Evolutionary conservation across 2,888 invertebrate genomes (phyloP).

Genomic region (Tetragnatha montana): DNA sequence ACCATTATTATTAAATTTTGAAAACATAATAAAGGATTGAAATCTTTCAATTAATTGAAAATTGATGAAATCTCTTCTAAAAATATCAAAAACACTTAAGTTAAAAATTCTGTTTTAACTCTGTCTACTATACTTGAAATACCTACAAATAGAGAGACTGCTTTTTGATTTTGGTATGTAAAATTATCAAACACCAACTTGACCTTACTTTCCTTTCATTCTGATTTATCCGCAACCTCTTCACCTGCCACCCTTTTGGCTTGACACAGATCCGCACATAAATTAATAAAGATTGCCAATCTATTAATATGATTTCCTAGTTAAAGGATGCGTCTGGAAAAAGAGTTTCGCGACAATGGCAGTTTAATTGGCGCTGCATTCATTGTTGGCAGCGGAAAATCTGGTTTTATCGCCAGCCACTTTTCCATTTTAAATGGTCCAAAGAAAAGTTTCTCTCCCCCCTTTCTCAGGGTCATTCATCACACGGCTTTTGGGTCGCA

Average conservation of each 20-base stretch:
- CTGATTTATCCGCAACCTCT: too few relatives aligned
- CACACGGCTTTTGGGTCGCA: constrained; percentile 65
- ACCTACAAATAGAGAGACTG: neutral
- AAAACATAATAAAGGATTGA: too few relatives aligned
- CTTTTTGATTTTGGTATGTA: neutral
- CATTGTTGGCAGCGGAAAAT: constrained; percentile 57
- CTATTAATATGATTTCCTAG: constrained; percentile 65
- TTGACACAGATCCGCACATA: constrained; percentile 10
- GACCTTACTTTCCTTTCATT: too few relatives aligned
- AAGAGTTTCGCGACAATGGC: constrained; percentile 58
- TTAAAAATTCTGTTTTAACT: too few relatives aligned
- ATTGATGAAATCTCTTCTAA: too few relatives aligned
- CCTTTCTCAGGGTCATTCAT: constrained; percentile 63
- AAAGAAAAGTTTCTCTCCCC: constrained; percentile 39
- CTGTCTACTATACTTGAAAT: neutral
- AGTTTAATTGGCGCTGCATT: constrained; percentile 65
- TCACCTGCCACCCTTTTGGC: too few relatives aligned
- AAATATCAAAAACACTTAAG: too few relatives aligned
- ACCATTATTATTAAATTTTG: too few relatives aligned
- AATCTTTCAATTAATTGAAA: too few relatives aligned
- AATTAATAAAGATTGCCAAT: constrained; percentile 63
- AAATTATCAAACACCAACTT: too few relatives aligned
- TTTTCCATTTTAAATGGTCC: constrained; percentile 60
- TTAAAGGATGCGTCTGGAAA: constrained; percentile 50
- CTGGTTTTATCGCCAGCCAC: constrained; percentile 62